These are phyloP conservation scores for Notarius lentiginosus DNA, from an alignment of 2,113 vertebrate species.

Conservation along the genomic window DNA sequence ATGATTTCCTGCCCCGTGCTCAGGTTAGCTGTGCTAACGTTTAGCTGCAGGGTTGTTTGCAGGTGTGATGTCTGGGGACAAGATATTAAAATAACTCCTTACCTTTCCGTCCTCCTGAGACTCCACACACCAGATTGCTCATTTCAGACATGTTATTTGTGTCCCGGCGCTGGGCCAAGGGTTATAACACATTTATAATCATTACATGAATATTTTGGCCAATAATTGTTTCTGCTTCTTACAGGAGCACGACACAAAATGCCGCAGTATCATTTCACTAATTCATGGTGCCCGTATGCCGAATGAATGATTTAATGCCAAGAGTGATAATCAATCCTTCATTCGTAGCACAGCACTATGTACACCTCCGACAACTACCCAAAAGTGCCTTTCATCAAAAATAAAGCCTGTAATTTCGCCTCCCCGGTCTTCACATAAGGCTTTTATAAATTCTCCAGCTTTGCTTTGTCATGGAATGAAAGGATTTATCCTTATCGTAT, in stretches of 20 bases:
- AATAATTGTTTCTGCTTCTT: too few relatives aligned
- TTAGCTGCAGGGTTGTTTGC: background rate
- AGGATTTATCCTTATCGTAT: background rate
- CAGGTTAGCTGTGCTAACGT: background rate
- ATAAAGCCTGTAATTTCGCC: too few relatives aligned
- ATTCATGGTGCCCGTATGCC: background rate
- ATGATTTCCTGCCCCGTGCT: background rate
- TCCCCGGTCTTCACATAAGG: too few relatives aligned
- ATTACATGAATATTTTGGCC: background rate
- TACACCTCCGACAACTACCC: too few relatives aligned
- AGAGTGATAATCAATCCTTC: background rate
- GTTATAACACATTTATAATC: background rate
- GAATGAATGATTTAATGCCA: background rate
- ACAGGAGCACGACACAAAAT: background rate
- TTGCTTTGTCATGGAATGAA: background rate
- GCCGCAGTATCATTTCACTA: background rate
- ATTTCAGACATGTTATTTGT: background rate
- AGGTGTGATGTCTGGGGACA: background rate
- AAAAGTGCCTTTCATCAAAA: background rate
- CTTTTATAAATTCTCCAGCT: too few relatives aligned
- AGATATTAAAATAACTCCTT: constrained; percentile 1
- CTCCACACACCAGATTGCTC: background rate
- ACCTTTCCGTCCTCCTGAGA: background rate
- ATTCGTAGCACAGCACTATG: background rate
- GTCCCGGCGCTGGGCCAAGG: too few relatives aligned